Evolutionary conservation across 2,888 invertebrate species (phyloP), one percentile per base, ranked within the genome.

Genomic region (Heteromyza rotundicornis): DNA sequence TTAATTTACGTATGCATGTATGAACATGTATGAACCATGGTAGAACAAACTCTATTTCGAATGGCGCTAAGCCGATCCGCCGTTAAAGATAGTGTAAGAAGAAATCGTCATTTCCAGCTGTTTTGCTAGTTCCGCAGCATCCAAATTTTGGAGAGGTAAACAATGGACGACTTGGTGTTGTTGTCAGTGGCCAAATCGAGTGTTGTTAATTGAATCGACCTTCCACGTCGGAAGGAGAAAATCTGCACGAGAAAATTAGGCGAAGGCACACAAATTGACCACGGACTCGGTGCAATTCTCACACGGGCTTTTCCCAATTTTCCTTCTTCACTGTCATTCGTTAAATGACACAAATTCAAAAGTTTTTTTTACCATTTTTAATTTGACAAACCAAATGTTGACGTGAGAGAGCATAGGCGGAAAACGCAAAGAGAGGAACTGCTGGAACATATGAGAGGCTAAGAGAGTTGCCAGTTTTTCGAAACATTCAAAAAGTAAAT

Each of bases 361-460:
- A 52, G 40, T 49, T 27, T 54, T 60, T n/a, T n/a, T n/a, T n/a
- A n/a, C 32, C 47, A 10, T 44, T n/a, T 52, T 17, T 50, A 12
- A 20, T 57, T 63, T 63, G 55, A 56, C 55, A 63, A 24, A 22
- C 49, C 51, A 63, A 57, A 51, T 51, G 53, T 56, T 56, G 50
- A 52, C 40, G 55, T 35, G 60, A 49, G 27, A 27, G 27, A 27
- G 27, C 27, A 27, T 53, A 47, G 56, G 22, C 23, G 8, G 40
- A 23, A 32, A 2, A 16, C 17, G 44, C 40, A 24, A 52, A 32
- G 44, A 17, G 27, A 27, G 8, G 1, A 16, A 22, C n/a, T n/a
- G n/a, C n/a, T n/a, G n/a, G n/a, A n/a, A n/a, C n/a, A n/a, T n/a
- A n/a, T n/a, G n/a, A n/a, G n/a, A n/a, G n/a, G n/a, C n/a, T n/a